These are phyloP conservation scores for Zaprionus africanus DNA, from an alignment of 1,140 invertebrate species.

Conservation along the genomic window DNA sequence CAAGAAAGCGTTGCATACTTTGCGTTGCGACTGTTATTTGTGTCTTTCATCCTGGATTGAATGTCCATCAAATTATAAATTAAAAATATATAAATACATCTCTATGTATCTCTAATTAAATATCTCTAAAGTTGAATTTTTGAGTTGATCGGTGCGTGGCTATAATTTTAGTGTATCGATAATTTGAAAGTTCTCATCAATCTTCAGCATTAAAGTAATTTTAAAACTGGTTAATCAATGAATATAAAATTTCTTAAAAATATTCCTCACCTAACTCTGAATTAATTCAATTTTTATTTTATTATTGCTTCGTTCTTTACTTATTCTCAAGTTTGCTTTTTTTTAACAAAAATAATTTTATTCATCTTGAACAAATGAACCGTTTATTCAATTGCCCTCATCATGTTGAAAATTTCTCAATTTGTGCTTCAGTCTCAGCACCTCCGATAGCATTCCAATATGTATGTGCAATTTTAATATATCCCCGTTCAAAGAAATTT, in stretches of 20 bases:
- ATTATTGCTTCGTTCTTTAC: background rate
- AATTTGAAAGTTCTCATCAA: conserved; percentile 41
- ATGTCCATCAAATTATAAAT: conserved; percentile 26
- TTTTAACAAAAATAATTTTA: no score
- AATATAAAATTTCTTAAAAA: background rate
- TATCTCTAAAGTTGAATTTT: conserved; percentile 45
- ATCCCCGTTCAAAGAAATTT: conserved; percentile 36
- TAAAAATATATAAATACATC: conserved; percentile 31
- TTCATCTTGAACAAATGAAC: no score
- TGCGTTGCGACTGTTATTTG: conserved; percentile 53
- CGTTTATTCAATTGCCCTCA: no score
- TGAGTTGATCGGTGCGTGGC: conserved; percentile 57
- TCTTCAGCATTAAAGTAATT: conserved; percentile 20
- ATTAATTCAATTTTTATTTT: background rate
- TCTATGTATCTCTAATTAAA: conserved; percentile 10
- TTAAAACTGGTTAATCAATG: background rate
- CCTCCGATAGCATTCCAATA: conserved; percentile 26
- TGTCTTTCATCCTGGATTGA: conserved; percentile 29
- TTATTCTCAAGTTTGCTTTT: background rate
- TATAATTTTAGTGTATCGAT: conserved; percentile 64
- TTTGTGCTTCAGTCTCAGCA: conserved; percentile 5
- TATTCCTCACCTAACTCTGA: background rate
- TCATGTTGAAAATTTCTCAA: conserved; percentile 13
- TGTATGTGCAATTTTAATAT: conserved; percentile 40
- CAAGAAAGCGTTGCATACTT: conserved; percentile 43